Evolutionary conservation across 2,797 vertebrate genomes (phyloP).

Genomic region (Neosilurus mollespiculum): DNA sequence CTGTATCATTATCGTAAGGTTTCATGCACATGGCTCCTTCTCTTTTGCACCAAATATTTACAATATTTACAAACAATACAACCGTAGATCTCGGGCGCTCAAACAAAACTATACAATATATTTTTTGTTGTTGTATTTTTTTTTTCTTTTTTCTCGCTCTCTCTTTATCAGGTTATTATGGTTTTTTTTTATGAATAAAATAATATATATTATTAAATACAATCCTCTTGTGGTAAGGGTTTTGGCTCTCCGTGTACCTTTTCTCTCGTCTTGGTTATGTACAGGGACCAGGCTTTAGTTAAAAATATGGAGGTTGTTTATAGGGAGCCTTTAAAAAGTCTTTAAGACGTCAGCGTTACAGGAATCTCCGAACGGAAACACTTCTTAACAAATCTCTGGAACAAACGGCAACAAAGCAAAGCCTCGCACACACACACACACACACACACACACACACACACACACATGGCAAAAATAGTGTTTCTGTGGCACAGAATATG

Average conservation of each 20-base stretch:
- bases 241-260: constrained; percentile 85
- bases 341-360: constrained; percentile 91
- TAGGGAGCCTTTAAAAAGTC: constrained; percentile 87
- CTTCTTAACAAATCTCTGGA: constrained; percentile 80
- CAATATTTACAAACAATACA: constrained; percentile 99
- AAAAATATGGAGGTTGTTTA: constrained; percentile 95
- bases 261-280: constrained; percentile 92
- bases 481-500: constrained; percentile 54
- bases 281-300: constrained; percentile 95
- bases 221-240: constrained; percentile 99
- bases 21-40: constrained; percentile 98
- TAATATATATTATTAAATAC: constrained; percentile 97
- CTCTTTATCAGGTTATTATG: constrained; percentile 70
- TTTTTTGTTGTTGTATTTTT: constrained; percentile 68
- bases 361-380: constrained; percentile 84
- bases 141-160: constrained; percentile 78
- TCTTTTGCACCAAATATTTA: constrained; percentile 88
- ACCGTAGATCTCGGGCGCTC: constrained; percentile 85
- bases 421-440: constrained; percentile 59
- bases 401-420: constrained; percentile 76
- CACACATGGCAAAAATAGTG: constrained; percentile 59
- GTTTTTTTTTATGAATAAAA: constrained; percentile 93
- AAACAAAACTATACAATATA: constrained; percentile 91
- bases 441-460: constrained; percentile 72
- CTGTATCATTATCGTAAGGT: constrained; percentile 88